A percentile compares a stretch with the other conserved stretches of the same genome.
Evolutionary conservation across 2,113 vertebrate genomes (phyloP).

Genomic region (Lophotis ruficrista): DNA sequence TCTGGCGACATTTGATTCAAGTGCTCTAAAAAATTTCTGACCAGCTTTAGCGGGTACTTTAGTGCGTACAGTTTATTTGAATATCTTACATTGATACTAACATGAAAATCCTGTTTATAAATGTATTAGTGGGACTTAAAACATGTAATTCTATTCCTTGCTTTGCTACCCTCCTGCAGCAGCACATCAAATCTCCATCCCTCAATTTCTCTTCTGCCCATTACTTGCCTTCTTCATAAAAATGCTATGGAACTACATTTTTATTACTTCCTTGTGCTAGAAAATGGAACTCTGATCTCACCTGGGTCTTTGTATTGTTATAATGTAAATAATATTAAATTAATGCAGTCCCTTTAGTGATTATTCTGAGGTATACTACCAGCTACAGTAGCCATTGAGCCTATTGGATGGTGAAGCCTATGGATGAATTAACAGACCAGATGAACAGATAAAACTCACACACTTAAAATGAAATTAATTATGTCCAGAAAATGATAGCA

Average conservation of each 20-base stretch:
- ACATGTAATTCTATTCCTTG: neutral
- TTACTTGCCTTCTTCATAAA: neutral
- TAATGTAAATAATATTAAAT: neutral
- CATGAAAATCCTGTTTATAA: neutral
- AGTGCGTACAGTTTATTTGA: neutral
- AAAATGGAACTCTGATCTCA: neutral
- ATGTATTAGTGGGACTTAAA: neutral
- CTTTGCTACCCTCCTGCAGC: neutral
- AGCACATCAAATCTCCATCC: neutral
- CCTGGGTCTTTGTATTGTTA: neutral
- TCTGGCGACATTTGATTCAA: neutral
- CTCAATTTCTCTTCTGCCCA: neutral
- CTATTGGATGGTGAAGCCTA: neutral
- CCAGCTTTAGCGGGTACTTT: neutral
- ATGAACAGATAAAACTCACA: neutral
- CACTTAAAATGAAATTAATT: neutral
- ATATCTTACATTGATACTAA: neutral
- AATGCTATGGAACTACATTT: neutral
- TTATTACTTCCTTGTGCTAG: neutral
- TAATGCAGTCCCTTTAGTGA: neutral
- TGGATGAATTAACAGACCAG: constrained; percentile 48
- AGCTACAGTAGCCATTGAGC: neutral
- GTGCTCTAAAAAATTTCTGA: neutral
- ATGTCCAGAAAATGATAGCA: constrained; percentile 30
- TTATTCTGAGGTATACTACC: neutral